Evolutionary conservation across 2,888 invertebrate species (phyloP), one percentile per base, ranked within the genome.

Genomic region (Clitarchus hookeri): DNA sequence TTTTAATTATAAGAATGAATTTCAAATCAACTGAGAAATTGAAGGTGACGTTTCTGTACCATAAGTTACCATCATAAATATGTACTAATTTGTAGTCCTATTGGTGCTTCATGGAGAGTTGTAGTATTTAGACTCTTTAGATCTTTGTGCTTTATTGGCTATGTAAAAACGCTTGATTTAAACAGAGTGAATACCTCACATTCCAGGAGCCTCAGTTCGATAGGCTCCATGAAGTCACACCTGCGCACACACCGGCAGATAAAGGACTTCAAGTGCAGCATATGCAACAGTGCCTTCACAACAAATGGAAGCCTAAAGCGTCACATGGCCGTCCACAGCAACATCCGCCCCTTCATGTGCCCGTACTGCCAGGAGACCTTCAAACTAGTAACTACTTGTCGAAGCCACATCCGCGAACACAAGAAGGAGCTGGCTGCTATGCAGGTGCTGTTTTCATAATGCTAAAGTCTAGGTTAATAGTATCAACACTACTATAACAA

Each of bases 331-430:
- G 92, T 91, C n/a, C 92, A 92, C 89, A 91, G 91, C 27, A 91
- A 91, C 85, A 90, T 90, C 79, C 91, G 92, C 85, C 93, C 93
- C 1, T 94, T 92, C 89, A 91, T 93, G 91, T 95, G 95, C 90
- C 94, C 94, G 0, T 94, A 94, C 89, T 95, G 94, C 89, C 92
- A 92, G 87, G 93, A 93, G 89, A 92, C 92, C 13, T 95, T 94
- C 90, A 94, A 94, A 90, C 93, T 93, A 6, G 91, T 92, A 23
- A 92, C 93, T 27, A 93, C 94, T 89, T 95, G 95, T 90, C 92
- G 94, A 88, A 94, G 94, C 88, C 95, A 95, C 89, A 94, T 95
- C 91, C 93, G 93, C 88, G 92, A 93, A 6, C 95, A 95, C 90
- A 92, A 93, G 88, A 91, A 91, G 86, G 93, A 94, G 89, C 89